Evolutionary conservation across 1,140 invertebrate species (phyloP), one percentile per base, ranked within the genome.

Genomic region (Phocides pigmalion): DNA sequence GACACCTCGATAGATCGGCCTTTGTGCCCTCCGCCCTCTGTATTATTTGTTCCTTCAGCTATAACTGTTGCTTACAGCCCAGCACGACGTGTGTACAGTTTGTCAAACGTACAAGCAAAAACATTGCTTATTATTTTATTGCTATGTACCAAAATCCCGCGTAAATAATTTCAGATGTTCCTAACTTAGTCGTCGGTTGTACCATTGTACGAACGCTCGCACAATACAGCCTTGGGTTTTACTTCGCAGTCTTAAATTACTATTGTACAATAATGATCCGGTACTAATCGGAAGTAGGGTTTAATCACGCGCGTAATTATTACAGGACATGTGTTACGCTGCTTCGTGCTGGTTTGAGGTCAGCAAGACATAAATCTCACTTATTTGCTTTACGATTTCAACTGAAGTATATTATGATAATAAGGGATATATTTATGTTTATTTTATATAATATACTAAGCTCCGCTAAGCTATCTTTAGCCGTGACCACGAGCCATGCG

Each of bases 11-110:
- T 59, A 59, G 54, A 59, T 59, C 56, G 54, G 54, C 54, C 28
- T 59, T 59, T 54, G 62, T 64, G 62, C 50, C 62, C 51, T 64
- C 42, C 62, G 62, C 62, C 62, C 62, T 64, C 42, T n/a, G 28
- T 59, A 44, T 35, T 59, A 59, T 59, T 59, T 59, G 56, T 59
- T 59, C 56, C 56, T 59, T 32, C 25, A 39, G 22, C 54, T 46
- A 58, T 59, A 46, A 59, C 54, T 59, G 54, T 59, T 59, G 42
- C 54, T 58, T 20, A 54, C 51, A 32, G 11, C 41, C 35, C 35
- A 37, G 14, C 47, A 17, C 49, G 28, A 54, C 22, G 35, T 39
- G 47, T 41, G 11, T 39, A 4, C 17, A 46, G 12, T 58, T 32
- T 16, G 22, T 17, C 11, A 58, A 17, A 39, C 51, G 15, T 19